Base-by-base conservation (phyloP, 2,113 vertebrate species). In the Megalops atlanticus region DNA sequence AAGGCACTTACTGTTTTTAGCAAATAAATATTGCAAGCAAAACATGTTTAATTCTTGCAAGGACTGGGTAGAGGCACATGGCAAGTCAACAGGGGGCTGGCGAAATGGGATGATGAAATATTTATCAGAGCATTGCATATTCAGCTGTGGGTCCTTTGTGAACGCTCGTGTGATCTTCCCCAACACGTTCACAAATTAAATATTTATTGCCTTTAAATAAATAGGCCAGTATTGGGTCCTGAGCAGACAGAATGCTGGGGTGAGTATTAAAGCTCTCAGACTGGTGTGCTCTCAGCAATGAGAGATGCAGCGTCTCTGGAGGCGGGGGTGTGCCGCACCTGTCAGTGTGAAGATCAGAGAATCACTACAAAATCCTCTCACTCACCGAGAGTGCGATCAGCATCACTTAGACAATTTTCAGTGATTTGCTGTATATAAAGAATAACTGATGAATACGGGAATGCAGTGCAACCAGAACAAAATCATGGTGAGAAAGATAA, bases 131-230 rank as follows among this genome's bases (percentile, higher is more conserved):
- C 16, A 54, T 89, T 93, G 91, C 93, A 94, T 94, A 94, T 93
- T 94, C 92, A 93, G 88, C 88, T 86, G 84, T 86, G 85, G 90
- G 90, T 92, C 91, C 91, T 93, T 92, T 92, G 91, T 92, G 90
- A 88, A 83, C 89, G 91, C 91, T 89, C 74, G 69, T 94, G 93
- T 94, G 93, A 94, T 94, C 91, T 92, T 89, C 90, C 76, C 88
- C 89, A 93, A 93, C 92, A 92, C 89, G 88, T 93, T 93, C 72
- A 75, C 90, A 90, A 90, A 94, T 95, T 88, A 94, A 94, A 93
- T 93, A 94, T 95, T 93, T 92, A 95, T 92, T 78, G 27, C 83
- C 85, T 91, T 94, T 92, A 95, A 94, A 94, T 94, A 93, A 93
- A 93, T 93, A 90, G 89, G 84, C 86, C 40, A 91, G 87, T 58